Base-by-base conservation (phyloP, 2,113 vertebrate species). In the Ophthalmolycus amberensis region DNA sequence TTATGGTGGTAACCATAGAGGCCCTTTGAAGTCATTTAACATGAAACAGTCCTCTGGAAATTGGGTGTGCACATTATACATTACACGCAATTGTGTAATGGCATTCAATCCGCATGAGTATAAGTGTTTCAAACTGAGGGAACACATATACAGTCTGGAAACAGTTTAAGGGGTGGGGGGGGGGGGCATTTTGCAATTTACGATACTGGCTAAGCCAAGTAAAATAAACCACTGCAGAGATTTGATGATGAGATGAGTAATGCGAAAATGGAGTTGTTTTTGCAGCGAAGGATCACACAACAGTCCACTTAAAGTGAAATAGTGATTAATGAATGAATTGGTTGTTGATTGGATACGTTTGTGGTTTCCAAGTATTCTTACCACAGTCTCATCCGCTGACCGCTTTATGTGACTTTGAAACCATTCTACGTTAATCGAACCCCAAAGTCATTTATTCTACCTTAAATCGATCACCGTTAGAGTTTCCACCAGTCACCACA, bases 151-250 rank as follows among this genome's bases (percentile, higher is more conserved):
- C 14, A 77, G 88, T 88, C 90, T 94, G 91, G 91, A 93, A 93
- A 87, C 9, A 46, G 85, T 94, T 92, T 83, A 74, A 79, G 50
- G 66, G 85, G 75, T 69, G 37, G 18, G 69, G 29, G 11, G 46
- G 46, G 54, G 44, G 58, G 65, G 66, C 18, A 79, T 90, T 91
- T 90, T 90, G 90, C 85, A 92, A 89, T 72, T 71, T 86, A 70
- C 58, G 80, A 14, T 75, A 38, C 38, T 0, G 29, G 40, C 40
- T 8, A 73, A 69, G 89, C 90, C 88, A 92, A 92, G 85, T 50
- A 59, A 92, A 93, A 91, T 86, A 93, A 92, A 87, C 88, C 83
- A 78, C 86, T 70, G 72, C 83, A 77, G 82, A 84, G 89, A 86
- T 88, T 81, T 84, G 67, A 84, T 86, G 77, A 85, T 70, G 80